phyloP scores from a whole-genome alignment of 2,888 invertebrate genomes.

The Lochmaea crataegi region DNA sequence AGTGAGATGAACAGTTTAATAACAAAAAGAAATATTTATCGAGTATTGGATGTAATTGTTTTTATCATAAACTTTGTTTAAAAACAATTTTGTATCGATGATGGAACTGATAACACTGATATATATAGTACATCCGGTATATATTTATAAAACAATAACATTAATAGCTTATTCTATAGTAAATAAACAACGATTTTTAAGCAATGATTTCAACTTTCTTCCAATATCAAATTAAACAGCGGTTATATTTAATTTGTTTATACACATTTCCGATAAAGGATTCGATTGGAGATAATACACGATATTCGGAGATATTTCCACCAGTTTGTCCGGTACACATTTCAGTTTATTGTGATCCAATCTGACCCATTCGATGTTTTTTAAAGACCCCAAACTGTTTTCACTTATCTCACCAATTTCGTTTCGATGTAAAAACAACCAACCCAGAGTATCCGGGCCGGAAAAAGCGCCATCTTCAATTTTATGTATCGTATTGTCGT shows the following conservation, averaged over 20 bases:
- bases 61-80: no score
- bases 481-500: slow-evolving; percentile 51
- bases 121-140: slow-evolving; percentile 3
- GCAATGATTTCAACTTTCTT: slow-evolving; percentile 2
- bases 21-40: no score
- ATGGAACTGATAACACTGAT: background rate
- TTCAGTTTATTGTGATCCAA: slow-evolving; percentile 55
- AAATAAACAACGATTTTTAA: slow-evolving; percentile 1
- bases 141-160: slow-evolving; percentile 2
- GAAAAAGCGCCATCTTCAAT: slow-evolving; percentile 54
- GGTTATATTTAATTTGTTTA: slow-evolving; percentile 48
- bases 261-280: slow-evolving; percentile 56
- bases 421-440: slow-evolving; percentile 53
- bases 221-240: slow-evolving; percentile 29
- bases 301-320: slow-evolving; percentile 56
- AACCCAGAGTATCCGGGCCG: slow-evolving; percentile 52
- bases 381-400: slow-evolving; percentile 54
- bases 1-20: no score
- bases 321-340: slow-evolving; percentile 56
- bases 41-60: no score
- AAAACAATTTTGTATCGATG: background rate
- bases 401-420: slow-evolving; percentile 51
- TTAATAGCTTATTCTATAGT: background rate
- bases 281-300: slow-evolving; percentile 58
- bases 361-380: slow-evolving; percentile 57